These are phyloP conservation scores for Philhelius pedissequus DNA, from an alignment of 2,888 invertebrate species.

Conservation along the genomic window DNA sequence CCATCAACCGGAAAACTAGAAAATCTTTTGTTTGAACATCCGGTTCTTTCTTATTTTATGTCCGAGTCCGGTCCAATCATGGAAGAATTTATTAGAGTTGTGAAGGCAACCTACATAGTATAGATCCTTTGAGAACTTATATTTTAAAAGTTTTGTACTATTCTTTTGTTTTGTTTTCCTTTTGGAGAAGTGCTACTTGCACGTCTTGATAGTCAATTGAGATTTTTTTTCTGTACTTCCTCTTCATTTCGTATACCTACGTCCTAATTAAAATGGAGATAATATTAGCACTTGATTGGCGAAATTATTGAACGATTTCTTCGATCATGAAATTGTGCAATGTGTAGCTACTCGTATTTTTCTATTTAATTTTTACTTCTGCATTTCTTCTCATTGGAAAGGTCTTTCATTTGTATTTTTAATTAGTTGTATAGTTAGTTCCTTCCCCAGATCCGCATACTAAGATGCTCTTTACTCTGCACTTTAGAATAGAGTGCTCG, in stretches of 20 bases:
- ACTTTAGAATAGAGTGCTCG: not conserved
- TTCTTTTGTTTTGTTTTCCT: not conserved
- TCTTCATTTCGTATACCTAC: not conserved
- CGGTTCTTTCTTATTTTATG: not conserved
- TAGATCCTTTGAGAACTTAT: not conserved
- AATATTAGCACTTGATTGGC: not conserved
- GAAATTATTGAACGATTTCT: not conserved
- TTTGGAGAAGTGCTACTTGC: not conserved
- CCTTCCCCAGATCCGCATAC: no score
- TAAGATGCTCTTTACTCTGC: no score
- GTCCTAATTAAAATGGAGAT: slow-evolving; percentile 7
- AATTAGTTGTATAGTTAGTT: not conserved
- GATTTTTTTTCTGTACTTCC: not conserved
- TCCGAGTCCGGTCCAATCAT: not conserved
- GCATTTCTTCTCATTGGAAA: not conserved
- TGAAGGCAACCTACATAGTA: not conserved
- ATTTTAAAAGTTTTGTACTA: not conserved
- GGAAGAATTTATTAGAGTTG: slow-evolving; percentile 1
- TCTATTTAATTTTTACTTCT: not conserved
- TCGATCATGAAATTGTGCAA: not conserved
- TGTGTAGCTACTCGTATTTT: not conserved
- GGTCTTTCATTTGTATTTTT: not conserved
- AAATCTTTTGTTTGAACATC: slow-evolving; percentile 31
- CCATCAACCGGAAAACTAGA: slow-evolving; percentile 10
- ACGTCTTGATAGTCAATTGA: not conserved